A percentile compares a stretch with the other conserved stretches of the same genome.
phyloP scores from a whole-genome alignment of 92 coral and sea anemone species.

The Siderastrea siderea region DNA sequence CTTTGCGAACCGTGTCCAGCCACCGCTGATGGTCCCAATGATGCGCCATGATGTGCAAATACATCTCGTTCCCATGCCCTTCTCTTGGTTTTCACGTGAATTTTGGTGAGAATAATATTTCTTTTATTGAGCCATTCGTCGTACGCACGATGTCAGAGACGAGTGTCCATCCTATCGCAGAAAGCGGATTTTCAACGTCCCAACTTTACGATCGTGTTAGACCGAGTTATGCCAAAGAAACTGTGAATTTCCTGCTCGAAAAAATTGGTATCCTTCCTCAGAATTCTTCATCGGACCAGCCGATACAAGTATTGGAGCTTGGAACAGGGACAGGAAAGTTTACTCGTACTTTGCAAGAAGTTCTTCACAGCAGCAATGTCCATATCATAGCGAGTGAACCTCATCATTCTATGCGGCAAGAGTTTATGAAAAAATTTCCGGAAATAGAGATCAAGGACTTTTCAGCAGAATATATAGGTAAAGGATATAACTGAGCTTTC shows the following conservation, averaged over 20 bases:
- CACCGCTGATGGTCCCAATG: too few species aligned
- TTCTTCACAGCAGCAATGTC: slow-evolving; percentile 43
- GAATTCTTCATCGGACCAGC: slow-evolving; percentile 28
- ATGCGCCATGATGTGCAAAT: too few species aligned
- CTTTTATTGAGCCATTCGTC: neutral
- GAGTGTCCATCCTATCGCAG: slow-evolving; percentile 8
- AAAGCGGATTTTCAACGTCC: slow-evolving; percentile 4
- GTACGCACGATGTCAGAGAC: neutral
- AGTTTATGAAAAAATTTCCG: slow-evolving; percentile 71
- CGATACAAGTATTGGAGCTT: slow-evolving; percentile 69
- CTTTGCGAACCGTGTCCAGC: too few species aligned
- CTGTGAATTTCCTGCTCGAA: slow-evolving; percentile 76
- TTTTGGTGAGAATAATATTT: too few species aligned
- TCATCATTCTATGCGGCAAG: slow-evolving; percentile 69
- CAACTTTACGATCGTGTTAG: slow-evolving; percentile 72
- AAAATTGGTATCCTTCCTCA: slow-evolving; percentile 68
- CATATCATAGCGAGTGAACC: slow-evolving; percentile 81
- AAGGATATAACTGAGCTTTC: neutral
- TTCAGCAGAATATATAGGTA: slow-evolving; percentile 70
- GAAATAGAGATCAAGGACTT: slow-evolving; percentile 65
- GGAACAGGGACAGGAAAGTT: slow-evolving; percentile 95
- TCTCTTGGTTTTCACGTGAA: too few species aligned
- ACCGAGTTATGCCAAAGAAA: slow-evolving; percentile 77
- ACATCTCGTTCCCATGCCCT: too few species aligned
- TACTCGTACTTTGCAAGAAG: slow-evolving; percentile 69